Evolutionary conservation across 2,797 vertebrate genomes (phyloP).

Genomic region (Crocodylus rhombifer): DNA sequence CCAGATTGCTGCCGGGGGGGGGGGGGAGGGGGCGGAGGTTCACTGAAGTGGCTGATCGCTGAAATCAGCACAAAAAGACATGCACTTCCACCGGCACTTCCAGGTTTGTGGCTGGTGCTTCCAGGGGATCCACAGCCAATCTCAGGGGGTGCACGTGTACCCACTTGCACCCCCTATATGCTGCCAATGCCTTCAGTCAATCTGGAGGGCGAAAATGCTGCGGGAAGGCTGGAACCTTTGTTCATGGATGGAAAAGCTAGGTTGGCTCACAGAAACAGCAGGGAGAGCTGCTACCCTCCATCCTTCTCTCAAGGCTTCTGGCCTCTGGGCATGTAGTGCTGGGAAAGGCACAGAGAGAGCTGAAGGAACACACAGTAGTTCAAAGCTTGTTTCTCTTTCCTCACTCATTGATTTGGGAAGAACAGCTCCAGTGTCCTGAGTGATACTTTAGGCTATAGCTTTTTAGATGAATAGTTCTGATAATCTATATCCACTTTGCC

Average conservation of each 20-base stretch:
- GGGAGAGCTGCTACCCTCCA: background rate
- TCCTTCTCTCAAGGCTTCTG: background rate
- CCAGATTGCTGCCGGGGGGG: too few relatives aligned
- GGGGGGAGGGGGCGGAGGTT: too few relatives aligned
- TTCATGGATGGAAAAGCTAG: background rate
- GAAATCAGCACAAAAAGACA: too few relatives aligned
- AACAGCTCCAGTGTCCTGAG: accelerated
- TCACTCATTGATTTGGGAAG: accelerated
- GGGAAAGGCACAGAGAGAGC: accelerated
- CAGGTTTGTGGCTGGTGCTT: too few relatives aligned
- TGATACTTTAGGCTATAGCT: background rate
- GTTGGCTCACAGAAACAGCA: accelerated
- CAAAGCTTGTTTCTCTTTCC: background rate
- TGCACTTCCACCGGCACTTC: too few relatives aligned
- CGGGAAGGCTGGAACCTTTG: background rate
- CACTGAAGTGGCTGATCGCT: too few relatives aligned
- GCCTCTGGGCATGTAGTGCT: background rate
- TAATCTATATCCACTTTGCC: background rate
- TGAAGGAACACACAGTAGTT: background rate
- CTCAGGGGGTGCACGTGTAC: too few relatives aligned
- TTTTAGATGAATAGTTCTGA: background rate
- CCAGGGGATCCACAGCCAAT: too few relatives aligned
- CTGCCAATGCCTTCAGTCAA: too few relatives aligned
- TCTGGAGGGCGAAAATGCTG: accelerated
- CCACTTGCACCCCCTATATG: too few relatives aligned